phyloP scores from a whole-genome alignment of 2,797 vertebrate genomes.

The Melopsittacus undulatus region DNA sequence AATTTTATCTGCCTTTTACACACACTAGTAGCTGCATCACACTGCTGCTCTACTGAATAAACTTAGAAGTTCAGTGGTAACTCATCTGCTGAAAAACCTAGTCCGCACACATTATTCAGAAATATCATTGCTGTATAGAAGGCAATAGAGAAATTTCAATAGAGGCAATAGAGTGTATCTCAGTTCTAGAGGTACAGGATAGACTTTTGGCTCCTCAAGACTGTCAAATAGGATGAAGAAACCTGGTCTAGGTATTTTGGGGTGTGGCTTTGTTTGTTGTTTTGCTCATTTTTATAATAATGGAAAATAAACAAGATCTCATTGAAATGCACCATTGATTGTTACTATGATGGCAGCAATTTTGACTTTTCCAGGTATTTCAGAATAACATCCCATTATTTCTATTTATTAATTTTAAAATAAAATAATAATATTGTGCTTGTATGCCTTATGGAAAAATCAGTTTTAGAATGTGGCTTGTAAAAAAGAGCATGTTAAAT shows the following conservation, averaged over 20 bases:
- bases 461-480: background rate
- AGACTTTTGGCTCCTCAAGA: background rate
- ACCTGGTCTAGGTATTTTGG: background rate
- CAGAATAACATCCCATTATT: background rate
- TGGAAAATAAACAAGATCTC: background rate
- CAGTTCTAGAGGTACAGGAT: background rate
- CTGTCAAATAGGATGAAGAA: conserved; percentile 15
- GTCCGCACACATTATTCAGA: conserved; percentile 37
- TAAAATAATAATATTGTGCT: background rate
- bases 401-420: background rate
- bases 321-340: background rate
- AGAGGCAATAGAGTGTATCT: background rate
- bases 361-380: background rate
- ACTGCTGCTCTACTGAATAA: background rate
- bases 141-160: background rate
- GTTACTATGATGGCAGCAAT: background rate
- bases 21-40: background rate
- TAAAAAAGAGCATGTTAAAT: background rate
- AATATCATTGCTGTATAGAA: background rate
- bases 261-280: background rate
- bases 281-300: background rate
- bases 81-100: conserved; percentile 26
- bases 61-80: background rate
- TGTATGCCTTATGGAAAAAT: background rate
- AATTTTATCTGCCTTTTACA: background rate